phyloP scores from a whole-genome alignment of 2,888 invertebrate species.

The Dorcus parallelipipedus region DNA sequence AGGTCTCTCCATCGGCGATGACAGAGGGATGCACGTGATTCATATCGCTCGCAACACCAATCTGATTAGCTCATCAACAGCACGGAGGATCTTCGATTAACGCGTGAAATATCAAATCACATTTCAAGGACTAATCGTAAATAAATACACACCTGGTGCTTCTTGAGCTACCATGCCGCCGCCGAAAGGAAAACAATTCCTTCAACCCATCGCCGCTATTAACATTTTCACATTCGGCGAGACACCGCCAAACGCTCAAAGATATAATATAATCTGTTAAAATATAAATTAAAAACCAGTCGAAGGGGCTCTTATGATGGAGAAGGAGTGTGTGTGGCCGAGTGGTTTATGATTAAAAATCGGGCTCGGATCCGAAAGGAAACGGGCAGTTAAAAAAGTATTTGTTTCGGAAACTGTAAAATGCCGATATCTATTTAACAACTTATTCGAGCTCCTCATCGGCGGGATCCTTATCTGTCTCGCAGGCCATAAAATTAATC shows the following conservation, averaged over 20 bases:
- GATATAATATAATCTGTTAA: slow-evolving; percentile 32
- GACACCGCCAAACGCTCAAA: slow-evolving; percentile 29
- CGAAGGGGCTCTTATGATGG: slow-evolving; percentile 22
- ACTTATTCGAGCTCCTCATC: slow-evolving; percentile 33
- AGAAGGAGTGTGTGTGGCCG: slow-evolving; percentile 30
- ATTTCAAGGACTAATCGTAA: neutral
- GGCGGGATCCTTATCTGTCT: slow-evolving; percentile 13
- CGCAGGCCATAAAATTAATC: slow-evolving; percentile 32
- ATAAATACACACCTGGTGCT: slow-evolving; percentile 12
- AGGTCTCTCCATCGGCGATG: slow-evolving; percentile 39
- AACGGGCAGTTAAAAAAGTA: slow-evolving; percentile 28
- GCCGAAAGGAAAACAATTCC: neutral
- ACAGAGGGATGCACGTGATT: slow-evolving; percentile 40
- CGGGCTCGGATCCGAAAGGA: slow-evolving; percentile 25
- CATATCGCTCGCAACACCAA: slow-evolving; percentile 31
- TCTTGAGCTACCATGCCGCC: slow-evolving; percentile 4
- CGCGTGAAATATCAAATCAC: slow-evolving; percentile 1
- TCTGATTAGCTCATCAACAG: slow-evolving; percentile 19
- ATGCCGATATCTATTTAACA: slow-evolving; percentile 42
- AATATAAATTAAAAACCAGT: slow-evolving; percentile 35
- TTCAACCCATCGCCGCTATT: slow-evolving; percentile 10
- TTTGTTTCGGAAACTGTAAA: slow-evolving; percentile 38
- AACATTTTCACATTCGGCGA: slow-evolving; percentile 17
- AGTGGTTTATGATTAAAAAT: slow-evolving; percentile 33
- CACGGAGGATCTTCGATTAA: neutral